Evolutionary conservation across 2,113 vertebrate genomes (phyloP), one percentile per base, ranked within the genome.

Genomic region (Macquaria ambigua): DNA sequence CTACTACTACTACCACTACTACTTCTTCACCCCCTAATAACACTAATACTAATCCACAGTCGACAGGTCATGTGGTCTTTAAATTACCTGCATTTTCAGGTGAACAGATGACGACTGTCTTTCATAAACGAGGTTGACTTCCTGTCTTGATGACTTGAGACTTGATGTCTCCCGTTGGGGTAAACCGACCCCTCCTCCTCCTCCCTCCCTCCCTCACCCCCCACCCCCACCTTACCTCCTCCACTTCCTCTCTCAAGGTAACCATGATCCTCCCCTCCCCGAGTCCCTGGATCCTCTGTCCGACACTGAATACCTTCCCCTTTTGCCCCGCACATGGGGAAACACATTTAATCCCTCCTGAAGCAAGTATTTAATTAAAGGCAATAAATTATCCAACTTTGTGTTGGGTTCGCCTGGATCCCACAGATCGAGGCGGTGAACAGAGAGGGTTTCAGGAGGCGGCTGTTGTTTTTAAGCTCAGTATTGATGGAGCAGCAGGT

Each of bases 401-500:
- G 77, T 56, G 64, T 71, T 68, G 21, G 0, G 41, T 7, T 8
- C 37, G 10, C 18, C 28, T 21, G 46, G 37, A 66, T 61, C 73
- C 69, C 79, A 58, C 62, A 48, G 79, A 34, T 14, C 43, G 0
- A n/a, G 46, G 43, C 37, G 12, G 16, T 0, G 52, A 31, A 12
- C 52, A 28, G 62, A 50, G 80, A 3, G 55, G 16, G 3, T 21
- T 61, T 52, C 39, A 41, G 83, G 63, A 25, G 62, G 64, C n/a
- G 28, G 21, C n/a, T 82, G 82, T 68, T 74, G 37, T 74, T 81
- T 66, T 73, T 37, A 39, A 68, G 41, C 34, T 2, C 18, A 90
- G 95, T 96, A 96, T 96, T 97, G 96, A 96, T 96, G 95, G 96
- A 93, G 87, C 91, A 93, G 52, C 28, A 1, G 95, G 96, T 96